Evolutionary conservation across 53 echinoderm and acorn worm species (phyloP).

Genomic region (Mesocentrotus franciscanus): DNA sequence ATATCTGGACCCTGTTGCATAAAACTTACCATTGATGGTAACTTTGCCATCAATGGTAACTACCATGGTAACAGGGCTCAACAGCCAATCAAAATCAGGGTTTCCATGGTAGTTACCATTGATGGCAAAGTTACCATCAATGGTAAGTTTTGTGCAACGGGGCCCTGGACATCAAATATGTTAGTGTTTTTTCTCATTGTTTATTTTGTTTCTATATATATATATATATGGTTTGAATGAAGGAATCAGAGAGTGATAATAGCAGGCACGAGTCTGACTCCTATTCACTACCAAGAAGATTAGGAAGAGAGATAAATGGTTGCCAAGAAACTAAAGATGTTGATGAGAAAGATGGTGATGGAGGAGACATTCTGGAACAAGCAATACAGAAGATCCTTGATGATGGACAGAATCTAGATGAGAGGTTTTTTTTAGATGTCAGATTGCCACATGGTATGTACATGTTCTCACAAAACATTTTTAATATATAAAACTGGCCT

Average conservation of each 20-base stretch:
- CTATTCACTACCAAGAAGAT: conserved; percentile 43
- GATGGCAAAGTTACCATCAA: no score
- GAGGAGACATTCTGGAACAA: conserved; percentile 49
- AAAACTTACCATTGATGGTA: no score
- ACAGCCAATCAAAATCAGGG: no score
- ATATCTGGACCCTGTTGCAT: no score
- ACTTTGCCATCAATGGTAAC: no score
- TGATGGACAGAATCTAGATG: conserved; percentile 16
- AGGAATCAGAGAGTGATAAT: conserved; percentile 52
- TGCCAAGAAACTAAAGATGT: conserved; percentile 30
- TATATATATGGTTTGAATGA: background rate
- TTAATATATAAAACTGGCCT: no score
- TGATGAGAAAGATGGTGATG: conserved; percentile 53
- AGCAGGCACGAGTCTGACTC: conserved; percentile 46
- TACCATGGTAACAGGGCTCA: no score
- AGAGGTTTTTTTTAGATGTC: conserved; percentile 4
- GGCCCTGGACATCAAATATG: no score
- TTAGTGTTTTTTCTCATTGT: background rate
- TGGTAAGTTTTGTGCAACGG: no score
- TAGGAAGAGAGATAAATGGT: background rate
- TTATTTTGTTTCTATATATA: background rate
- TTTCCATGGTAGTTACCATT: no score
- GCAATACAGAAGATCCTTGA: conserved; percentile 62
- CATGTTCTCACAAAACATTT: background rate
- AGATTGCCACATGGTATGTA: background rate